These are phyloP conservation scores for Alsophila aescularia DNA, from an alignment of 2,888 invertebrate genomes.

Conservation along the genomic window DNA sequence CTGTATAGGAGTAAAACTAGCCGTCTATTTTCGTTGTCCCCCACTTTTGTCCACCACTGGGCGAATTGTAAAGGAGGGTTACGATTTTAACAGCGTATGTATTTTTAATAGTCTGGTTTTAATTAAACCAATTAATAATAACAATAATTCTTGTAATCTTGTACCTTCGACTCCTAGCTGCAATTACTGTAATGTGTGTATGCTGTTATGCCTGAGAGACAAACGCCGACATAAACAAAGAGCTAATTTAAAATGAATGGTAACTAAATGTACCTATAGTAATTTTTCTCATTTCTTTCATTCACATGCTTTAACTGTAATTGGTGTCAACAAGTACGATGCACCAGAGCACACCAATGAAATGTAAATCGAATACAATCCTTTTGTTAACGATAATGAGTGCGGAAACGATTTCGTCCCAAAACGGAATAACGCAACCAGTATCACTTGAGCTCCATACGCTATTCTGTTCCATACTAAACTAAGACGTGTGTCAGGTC, in stretches of 20 bases:
- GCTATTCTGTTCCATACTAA: conserved; percentile 26
- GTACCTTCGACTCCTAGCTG: too few relatives aligned
- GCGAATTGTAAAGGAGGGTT: too few relatives aligned
- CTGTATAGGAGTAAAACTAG: too few relatives aligned
- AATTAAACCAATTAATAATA: too few relatives aligned
- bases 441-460: conserved; percentile 30
- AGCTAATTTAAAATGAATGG: background rate
- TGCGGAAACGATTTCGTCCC: conserved; percentile 57
- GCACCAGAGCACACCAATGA: conserved; percentile 50
- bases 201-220: too few relatives aligned
- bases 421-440: conserved; percentile 53
- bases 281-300: background rate
- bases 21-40: too few relatives aligned
- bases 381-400: conserved; percentile 71
- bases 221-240: background rate
- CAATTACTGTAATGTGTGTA: too few relatives aligned
- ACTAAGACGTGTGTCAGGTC: conserved; percentile 40
- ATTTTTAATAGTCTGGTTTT: too few relatives aligned
- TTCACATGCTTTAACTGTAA: conserved; percentile 14
- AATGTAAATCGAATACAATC: conserved; percentile 69
- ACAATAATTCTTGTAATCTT: too few relatives aligned
- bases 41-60: too few relatives aligned
- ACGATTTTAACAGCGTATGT: too few relatives aligned
- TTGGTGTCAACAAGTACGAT: conserved; percentile 46
- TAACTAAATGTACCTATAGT: background rate